phyloP scores from a whole-genome alignment of 1,140 invertebrate species.

The Papilio polytes region DNA sequence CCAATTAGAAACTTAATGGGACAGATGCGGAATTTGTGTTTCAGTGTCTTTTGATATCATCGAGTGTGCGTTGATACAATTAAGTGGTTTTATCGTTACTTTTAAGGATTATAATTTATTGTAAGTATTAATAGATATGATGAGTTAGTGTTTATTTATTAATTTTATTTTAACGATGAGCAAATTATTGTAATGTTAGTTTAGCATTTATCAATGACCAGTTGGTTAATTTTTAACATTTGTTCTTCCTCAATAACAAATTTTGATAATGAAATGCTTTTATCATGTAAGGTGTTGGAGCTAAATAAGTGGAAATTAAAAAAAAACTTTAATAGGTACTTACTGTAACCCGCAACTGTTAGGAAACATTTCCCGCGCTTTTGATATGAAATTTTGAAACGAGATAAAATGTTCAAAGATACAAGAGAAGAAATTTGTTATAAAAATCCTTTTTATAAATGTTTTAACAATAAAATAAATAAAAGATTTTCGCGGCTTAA shows the following conservation, averaged over 20 bases:
- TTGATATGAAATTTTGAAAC: conserved; percentile 23
- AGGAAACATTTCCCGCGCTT: conserved; percentile 27
- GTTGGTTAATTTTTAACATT: background rate
- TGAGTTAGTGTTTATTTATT: background rate
- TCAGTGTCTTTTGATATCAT: conserved; percentile 66
- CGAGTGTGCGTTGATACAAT: conserved; percentile 62
- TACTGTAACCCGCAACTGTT: background rate
- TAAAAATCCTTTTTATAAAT: conserved; percentile 31
- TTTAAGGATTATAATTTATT: conserved; percentile 65
- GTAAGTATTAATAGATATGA: conserved; percentile 60
- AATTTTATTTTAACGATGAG: background rate
- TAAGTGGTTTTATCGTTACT: conserved; percentile 60
- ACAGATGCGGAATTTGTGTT: conserved; percentile 53
- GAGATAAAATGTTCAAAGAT: background rate
- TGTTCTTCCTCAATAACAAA: background rate
- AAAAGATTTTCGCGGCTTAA: conserved; percentile 62
- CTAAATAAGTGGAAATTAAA: background rate
- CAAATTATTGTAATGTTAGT: background rate
- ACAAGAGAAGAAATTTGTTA: conserved; percentile 22
- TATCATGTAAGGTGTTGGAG: background rate
- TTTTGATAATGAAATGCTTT: background rate
- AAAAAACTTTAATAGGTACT: background rate
- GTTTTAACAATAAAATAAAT: conserved; percentile 44
- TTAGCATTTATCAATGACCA: background rate
- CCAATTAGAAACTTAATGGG: conserved; percentile 72